These are phyloP conservation scores for Alectoris magna DNA, from an alignment of 2,797 vertebrate species.

Conservation along the genomic window DNA sequence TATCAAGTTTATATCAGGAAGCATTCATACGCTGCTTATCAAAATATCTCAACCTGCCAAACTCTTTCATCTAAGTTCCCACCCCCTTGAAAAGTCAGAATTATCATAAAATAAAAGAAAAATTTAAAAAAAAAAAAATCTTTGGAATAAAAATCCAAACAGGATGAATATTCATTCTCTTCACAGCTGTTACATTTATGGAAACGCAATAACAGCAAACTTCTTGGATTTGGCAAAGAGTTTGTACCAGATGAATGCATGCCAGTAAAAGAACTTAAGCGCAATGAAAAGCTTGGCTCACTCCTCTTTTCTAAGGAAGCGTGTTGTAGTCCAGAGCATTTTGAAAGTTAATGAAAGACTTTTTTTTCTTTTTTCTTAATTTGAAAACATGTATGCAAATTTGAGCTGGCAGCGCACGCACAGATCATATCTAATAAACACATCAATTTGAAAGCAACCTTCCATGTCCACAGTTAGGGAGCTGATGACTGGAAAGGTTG, in stretches of 20 bases:
- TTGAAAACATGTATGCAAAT: constrained; percentile 11
- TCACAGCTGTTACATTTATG: constrained; percentile 72
- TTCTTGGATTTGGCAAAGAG: constrained; percentile 49
- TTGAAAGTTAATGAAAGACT: constrained; percentile 51
- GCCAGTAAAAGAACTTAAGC: constrained; percentile 29
- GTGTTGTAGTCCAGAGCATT: constrained; percentile 22
- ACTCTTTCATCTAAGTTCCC: not conserved
- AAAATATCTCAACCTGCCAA: not conserved
- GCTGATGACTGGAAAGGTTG: not conserved
- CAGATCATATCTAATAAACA: constrained; percentile 24
- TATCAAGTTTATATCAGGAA: not conserved
- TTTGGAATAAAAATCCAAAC: constrained; percentile 55
- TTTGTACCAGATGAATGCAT: constrained; percentile 45
- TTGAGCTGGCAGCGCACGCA: not conserved
- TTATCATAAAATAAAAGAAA: constrained; percentile 10
- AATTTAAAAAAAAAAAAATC: not conserved
- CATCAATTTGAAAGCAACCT: not conserved
- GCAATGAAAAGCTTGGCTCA: constrained; percentile 19
- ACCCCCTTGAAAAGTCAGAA: constrained; percentile 31
- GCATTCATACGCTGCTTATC: not conserved
- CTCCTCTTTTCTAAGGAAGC: constrained; percentile 2
- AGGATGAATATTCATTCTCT: constrained; percentile 62
- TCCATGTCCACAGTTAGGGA: not conserved
- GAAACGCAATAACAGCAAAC: constrained; percentile 66
- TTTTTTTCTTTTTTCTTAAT: not conserved